Evolutionary conservation across 53 echinoderm and acorn worm genomes (phyloP).

Genomic region (Glandiceps talaboti): DNA sequence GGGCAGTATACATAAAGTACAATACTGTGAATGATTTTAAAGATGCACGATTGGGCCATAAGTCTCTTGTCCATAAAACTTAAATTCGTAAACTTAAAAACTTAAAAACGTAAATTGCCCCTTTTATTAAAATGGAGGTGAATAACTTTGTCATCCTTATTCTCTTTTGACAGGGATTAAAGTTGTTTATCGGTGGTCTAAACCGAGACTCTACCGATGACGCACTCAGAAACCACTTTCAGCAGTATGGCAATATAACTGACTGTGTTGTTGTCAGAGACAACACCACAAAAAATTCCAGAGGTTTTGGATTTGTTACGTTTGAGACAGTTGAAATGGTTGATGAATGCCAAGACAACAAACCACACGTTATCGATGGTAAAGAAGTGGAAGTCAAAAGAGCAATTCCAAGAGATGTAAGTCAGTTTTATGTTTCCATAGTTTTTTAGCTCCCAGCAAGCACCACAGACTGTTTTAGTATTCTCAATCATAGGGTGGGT

Average conservation of each 20-base stretch:
- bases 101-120: no score
- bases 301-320: slow-evolving; percentile 27
- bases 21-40: no score
- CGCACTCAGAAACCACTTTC: slow-evolving; percentile 15
- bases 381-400: slow-evolving; percentile 23
- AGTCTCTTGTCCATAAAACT: no score
- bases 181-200: slow-evolving; percentile 28
- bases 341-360: slow-evolving; percentile 5
- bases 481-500: no score
- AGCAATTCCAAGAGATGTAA: slow-evolving; percentile 24
- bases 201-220: slow-evolving; percentile 17
- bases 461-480: slow-evolving; percentile 17
- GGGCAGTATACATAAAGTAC: no score
- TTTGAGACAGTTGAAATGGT: slow-evolving; percentile 17
- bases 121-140: no score
- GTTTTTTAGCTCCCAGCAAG: slow-evolving; percentile 12
- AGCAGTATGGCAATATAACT: slow-evolving; percentile 10
- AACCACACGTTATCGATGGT: slow-evolving; percentile 7
- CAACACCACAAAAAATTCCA: slow-evolving; percentile 14
- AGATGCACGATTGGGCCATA: no score
- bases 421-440: neutral
- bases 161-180: no score
- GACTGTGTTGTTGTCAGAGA: slow-evolving; percentile 19
- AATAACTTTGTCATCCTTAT: no score
- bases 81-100: no score